phyloP scores from a whole-genome alignment of 2,113 vertebrate species.

The Danionella cerebrum region DNA sequence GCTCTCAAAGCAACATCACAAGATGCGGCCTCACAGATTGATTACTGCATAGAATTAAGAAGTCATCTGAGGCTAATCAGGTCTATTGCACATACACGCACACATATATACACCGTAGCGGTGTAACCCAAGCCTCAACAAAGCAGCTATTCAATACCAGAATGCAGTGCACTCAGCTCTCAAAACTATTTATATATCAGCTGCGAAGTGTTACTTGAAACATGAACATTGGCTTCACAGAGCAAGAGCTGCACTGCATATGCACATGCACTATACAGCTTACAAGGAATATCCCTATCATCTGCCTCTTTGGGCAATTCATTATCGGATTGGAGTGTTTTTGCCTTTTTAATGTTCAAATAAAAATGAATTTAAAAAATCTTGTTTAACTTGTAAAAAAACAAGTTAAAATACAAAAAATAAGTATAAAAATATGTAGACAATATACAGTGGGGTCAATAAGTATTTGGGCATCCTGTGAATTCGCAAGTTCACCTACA shows the following conservation, averaged over 20 bases:
- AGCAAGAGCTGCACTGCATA: neutral
- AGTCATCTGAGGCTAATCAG: neutral
- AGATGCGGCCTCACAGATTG: neutral
- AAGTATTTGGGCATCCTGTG: too few relatives aligned
- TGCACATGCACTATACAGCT: too few relatives aligned
- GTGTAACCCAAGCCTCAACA: slow-evolving; percentile 1
- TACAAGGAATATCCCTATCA: neutral
- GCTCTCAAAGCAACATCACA: slow-evolving; percentile 6
- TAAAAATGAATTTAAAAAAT: too few relatives aligned
- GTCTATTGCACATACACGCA: neutral
- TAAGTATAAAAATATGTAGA: too few relatives aligned
- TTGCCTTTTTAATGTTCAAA: too few relatives aligned
- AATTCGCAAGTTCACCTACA: too few relatives aligned
- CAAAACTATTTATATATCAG: slow-evolving; percentile 6
- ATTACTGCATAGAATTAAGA: slow-evolving; percentile 5
- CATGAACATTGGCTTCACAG: neutral
- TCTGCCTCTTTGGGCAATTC: too few relatives aligned
- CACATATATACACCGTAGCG: neutral
- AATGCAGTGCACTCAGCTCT: neutral
- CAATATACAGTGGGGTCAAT: too few relatives aligned
- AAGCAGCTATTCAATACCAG: slow-evolving; percentile 18
- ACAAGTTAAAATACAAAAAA: too few relatives aligned
- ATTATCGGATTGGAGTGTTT: too few relatives aligned
- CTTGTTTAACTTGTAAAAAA: too few relatives aligned
- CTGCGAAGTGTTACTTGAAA: neutral